These are phyloP conservation scores for Nomada ruficornis DNA, from an alignment of 2,888 invertebrate genomes.

Conservation along the genomic window DNA sequence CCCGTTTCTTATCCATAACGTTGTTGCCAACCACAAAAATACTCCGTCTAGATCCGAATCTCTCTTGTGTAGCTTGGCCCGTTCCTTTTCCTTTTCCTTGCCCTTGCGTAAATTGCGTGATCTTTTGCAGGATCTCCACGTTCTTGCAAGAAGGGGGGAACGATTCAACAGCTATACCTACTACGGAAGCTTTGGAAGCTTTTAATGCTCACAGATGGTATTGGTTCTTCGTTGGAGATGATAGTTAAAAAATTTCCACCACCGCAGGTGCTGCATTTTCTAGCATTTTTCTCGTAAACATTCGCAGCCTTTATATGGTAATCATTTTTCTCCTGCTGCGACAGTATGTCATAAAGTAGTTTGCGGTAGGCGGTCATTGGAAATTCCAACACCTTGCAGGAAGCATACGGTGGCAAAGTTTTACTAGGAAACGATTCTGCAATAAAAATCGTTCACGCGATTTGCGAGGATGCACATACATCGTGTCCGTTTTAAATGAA, in stretches of 20 bases:
- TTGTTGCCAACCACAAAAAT: not conserved
- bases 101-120: fast-evolving
- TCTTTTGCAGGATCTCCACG: fast-evolving
- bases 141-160: not conserved
- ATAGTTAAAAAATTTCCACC: conserved; percentile 63
- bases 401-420: conserved; percentile 85
- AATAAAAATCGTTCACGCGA: not conserved
- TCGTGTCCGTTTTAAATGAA: not conserved
- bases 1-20: not conserved
- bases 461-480: not conserved
- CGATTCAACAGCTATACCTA: not conserved
- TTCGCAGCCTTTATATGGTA: conserved; percentile 86
- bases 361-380: conserved; percentile 85
- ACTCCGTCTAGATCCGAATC: not conserved
- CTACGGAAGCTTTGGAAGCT: no score
- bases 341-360: conserved; percentile 86
- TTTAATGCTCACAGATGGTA: not conserved
- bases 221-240: not conserved
- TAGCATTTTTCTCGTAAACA: conserved; percentile 85
- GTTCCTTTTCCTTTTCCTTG: not conserved
- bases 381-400: conserved; percentile 87
- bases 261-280: conserved; percentile 85
- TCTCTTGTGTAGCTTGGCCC: not conserved
- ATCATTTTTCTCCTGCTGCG: conserved; percentile 86
- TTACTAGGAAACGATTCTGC: conserved; percentile 1